phyloP scores from a whole-genome alignment of 2,113 vertebrate species.

The Amphilophus citrinellus region DNA sequence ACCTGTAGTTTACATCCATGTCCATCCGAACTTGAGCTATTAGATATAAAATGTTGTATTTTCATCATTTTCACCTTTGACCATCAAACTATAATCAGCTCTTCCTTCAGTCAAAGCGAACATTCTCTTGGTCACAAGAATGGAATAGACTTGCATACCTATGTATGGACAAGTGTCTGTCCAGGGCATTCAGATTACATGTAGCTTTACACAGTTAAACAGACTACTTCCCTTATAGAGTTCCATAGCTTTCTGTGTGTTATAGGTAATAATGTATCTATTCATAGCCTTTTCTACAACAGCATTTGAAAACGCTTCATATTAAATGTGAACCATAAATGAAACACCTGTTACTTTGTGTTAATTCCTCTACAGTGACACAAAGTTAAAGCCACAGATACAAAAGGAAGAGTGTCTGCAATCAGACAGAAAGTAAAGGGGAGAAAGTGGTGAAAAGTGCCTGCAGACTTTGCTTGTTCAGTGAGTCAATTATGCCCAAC shows the following conservation, averaged over 20 bases:
- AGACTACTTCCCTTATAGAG: neutral
- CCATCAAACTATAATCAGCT: too few relatives aligned
- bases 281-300: neutral
- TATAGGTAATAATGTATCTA: neutral
- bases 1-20: neutral
- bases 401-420: neutral
- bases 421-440: slow-evolving; percentile 3
- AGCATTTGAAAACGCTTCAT: slow-evolving; percentile 7
- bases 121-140: neutral
- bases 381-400: slow-evolving; percentile 18
- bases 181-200: neutral
- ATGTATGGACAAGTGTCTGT: neutral
- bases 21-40: too few relatives aligned
- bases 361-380: neutral
- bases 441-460: slow-evolving; percentile 36
- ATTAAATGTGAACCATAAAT: slow-evolving; percentile 11
- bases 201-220: neutral
- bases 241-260: neutral
- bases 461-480: slow-evolving; percentile 53
- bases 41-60: too few relatives aligned
- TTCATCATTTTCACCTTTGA: too few relatives aligned
- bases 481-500: slow-evolving; percentile 63
- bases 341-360: neutral
- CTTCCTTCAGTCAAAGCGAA: neutral
- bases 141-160: neutral